Evolutionary conservation across 1,140 invertebrate species (phyloP).

Genomic region (Brachionus rubens): DNA sequence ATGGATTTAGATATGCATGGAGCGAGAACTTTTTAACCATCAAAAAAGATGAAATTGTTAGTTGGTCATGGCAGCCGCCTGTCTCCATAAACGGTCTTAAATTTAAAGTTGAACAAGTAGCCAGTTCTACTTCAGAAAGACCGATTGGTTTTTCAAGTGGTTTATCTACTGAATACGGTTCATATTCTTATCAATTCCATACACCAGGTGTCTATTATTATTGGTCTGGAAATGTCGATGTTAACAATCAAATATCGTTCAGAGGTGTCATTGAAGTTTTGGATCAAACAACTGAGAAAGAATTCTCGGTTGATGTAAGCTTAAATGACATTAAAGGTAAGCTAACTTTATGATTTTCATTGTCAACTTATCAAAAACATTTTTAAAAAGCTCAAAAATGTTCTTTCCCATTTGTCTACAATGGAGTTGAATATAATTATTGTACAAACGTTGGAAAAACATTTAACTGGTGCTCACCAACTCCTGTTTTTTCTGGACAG

Average conservation of each 20-base stretch:
- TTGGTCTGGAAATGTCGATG: constrained; percentile 51
- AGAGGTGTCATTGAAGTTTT: constrained; percentile 50
- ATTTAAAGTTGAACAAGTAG: constrained; percentile 49
- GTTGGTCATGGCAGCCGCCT: constrained; percentile 50
- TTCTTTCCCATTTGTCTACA: no score
- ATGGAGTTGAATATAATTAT: no score
- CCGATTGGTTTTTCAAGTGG: constrained; percentile 15
- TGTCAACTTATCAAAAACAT: not conserved
- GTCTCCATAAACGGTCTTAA: constrained; percentile 16
- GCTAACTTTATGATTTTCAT: no score
- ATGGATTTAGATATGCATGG: constrained; percentile 31
- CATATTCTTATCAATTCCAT: constrained; percentile 50
- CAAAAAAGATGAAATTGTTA: constrained; percentile 49
- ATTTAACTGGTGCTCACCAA: no score
- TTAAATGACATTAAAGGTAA: no score
- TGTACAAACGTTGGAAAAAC: no score
- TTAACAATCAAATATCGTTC: constrained; percentile 47
- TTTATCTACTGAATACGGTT: constrained; percentile 16
- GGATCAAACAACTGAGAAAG: constrained; percentile 46
- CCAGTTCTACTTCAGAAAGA: not conserved
- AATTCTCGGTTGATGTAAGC: not conserved
- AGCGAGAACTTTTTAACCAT: not conserved
- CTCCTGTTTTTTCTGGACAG: no score
- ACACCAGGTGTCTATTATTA: constrained; percentile 51
- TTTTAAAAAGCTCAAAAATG: no score